Conservation (phyloP, 2,113 vertebrate species). For the Gambusia affinis region DNA sequence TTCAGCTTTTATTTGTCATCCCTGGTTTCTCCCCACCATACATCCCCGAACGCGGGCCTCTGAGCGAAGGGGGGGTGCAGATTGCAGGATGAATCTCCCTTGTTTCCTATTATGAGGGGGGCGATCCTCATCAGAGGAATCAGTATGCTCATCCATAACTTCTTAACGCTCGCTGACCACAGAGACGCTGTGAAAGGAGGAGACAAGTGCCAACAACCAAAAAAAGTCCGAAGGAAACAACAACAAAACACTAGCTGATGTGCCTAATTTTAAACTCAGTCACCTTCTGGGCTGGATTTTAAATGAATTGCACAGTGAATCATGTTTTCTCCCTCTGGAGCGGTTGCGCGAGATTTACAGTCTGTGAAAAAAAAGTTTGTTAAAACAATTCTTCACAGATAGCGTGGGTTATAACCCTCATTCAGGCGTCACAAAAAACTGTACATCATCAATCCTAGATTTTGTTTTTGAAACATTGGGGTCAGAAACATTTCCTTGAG, state of each 20-base stretch:
- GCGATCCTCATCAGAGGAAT: slow-evolving; percentile 54
- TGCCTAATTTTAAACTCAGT: slow-evolving; percentile 13
- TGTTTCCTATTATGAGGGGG: slow-evolving; percentile 69
- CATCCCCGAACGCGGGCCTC: slow-evolving; percentile 64
- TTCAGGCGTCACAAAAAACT: slow-evolving; percentile 6
- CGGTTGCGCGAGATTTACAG: slow-evolving; percentile 10
- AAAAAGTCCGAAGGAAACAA: slow-evolving; percentile 4
- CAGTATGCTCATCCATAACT: slow-evolving; percentile 72
- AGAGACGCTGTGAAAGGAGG: slow-evolving; percentile 23
- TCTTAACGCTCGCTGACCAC: slow-evolving; percentile 52
- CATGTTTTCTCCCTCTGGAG: slow-evolving; percentile 19
- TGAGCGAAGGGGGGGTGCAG: slow-evolving; percentile 41
- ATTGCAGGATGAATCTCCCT: slow-evolving; percentile 64
- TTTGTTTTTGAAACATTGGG: slow-evolving; percentile 1
- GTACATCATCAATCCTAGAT: slow-evolving; percentile 1
- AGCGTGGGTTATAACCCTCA: background rate
- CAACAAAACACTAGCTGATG: background rate
- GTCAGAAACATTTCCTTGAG: background rate
- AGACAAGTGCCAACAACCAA: slow-evolving; percentile 22
- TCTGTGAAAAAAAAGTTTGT: slow-evolving; percentile 14
- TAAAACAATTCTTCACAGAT: slow-evolving; percentile 22
- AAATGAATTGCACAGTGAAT: background rate
- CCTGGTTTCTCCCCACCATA: slow-evolving; percentile 71
- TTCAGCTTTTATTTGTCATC: slow-evolving; percentile 79
- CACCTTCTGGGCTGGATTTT: slow-evolving; percentile 7